A percentile compares a stretch with the other conserved stretches of the same genome.
Conservation (phyloP, 2,113 vertebrate genomes). For the Pogona vitticeps region DNA sequence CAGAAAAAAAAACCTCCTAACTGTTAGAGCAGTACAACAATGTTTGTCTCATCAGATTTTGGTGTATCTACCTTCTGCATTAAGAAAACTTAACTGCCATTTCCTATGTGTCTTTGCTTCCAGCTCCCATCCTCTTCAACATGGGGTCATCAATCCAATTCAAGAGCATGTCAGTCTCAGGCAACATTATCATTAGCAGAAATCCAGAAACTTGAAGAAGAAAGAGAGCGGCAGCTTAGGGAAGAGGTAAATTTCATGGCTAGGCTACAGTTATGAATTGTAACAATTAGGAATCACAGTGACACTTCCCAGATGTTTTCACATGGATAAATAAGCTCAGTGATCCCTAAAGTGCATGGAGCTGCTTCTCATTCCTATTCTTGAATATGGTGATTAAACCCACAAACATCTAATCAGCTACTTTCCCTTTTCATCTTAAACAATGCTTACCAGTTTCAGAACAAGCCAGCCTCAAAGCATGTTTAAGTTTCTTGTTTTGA, state of each 20-base stretch:
- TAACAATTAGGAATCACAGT: background rate
- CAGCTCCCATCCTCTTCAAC: conserved; percentile 98
- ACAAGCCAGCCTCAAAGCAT: background rate
- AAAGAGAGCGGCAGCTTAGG: conserved; percentile 86
- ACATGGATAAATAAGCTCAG: background rate
- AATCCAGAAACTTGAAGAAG: conserved; percentile 97
- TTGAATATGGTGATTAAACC: background rate
- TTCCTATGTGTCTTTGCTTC: conserved; percentile 16
- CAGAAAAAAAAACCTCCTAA: too few species aligned
- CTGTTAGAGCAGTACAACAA: background rate
- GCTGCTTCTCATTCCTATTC: background rate
- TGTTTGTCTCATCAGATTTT: background rate
- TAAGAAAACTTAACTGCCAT: background rate
- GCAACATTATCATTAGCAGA: conserved; percentile 91
- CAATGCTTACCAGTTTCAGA: background rate
- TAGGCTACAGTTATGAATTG: conserved; percentile 5
- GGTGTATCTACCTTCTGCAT: background rate
- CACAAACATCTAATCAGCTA: background rate
- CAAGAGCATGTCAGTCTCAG: conserved; percentile 82
- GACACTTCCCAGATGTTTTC: background rate
- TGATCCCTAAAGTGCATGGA: background rate
- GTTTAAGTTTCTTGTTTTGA: background rate
- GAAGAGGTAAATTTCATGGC: conserved; percentile 83
- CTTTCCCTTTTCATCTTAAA: background rate
- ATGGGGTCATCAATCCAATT: conserved; percentile 94